phyloP scores from a whole-genome alignment of 2,888 invertebrate genomes.

The Octonoba sinensis region DNA sequence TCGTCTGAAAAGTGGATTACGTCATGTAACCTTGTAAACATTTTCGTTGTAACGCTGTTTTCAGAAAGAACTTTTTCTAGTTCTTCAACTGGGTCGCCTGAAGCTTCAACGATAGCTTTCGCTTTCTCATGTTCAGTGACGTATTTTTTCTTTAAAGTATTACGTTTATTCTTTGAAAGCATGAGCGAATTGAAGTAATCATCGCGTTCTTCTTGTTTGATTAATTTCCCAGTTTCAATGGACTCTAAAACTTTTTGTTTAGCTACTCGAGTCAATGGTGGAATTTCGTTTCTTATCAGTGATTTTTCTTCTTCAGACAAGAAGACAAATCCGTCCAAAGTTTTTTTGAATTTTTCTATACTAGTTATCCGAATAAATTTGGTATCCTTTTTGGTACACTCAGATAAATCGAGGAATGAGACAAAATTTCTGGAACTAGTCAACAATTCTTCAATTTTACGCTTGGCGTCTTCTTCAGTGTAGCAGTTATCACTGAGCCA shows the following conservation, averaged over 20 bases:
- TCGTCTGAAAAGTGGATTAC: constrained; percentile 1
- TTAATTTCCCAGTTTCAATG: neutral
- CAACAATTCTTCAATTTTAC: too few species aligned
- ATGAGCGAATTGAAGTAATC: neutral
- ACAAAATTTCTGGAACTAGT: too few species aligned
- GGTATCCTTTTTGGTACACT: too few species aligned
- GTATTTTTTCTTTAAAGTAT: neutral
- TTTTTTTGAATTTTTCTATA: neutral
- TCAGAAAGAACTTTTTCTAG: neutral
- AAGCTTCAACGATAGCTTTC: neutral
- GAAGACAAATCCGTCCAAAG: neutral
- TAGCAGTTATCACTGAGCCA: too few species aligned
- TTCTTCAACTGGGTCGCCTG: neutral
- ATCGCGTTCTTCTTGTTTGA: neutral
- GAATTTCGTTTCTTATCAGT: constrained; percentile 5
- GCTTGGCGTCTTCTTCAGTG: too few species aligned
- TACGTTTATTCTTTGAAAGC: neutral
- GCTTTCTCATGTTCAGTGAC: neutral
- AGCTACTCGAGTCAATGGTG: neutral
- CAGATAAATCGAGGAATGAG: too few species aligned
- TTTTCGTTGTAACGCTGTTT: neutral
- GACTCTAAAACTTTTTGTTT: neutral
- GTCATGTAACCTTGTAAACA: neutral
- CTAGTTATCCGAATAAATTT: neutral
- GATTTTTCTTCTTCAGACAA: constrained; percentile 1